A percentile compares a stretch with the other conserved stretches of the same genome.
Conservation (phyloP, 1,140 invertebrate genomes). For the Drosophila albomicans region DNA sequence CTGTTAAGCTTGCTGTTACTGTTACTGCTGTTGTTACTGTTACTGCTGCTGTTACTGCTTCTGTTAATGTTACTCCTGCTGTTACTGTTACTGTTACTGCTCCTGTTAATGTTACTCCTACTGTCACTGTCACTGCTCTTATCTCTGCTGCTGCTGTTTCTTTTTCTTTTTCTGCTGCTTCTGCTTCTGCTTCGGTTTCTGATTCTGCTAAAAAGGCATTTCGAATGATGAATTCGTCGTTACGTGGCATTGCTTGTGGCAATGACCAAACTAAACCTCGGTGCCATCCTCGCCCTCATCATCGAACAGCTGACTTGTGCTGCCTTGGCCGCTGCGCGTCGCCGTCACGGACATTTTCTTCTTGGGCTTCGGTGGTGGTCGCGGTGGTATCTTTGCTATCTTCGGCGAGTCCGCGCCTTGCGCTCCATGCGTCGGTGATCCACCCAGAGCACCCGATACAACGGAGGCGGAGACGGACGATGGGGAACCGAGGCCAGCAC, state of each 20-base stretch:
- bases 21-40: neutral
- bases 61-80: neutral
- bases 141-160: neutral
- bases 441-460: neutral
- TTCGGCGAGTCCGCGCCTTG: constrained; percentile 77
- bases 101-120: neutral
- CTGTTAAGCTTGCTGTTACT: neutral
- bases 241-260: neutral
- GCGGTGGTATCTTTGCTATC: constrained; percentile 90
- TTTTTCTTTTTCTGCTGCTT: constrained; percentile 3
- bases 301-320: constrained; percentile 89
- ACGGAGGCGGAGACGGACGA: neutral
- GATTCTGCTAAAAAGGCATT: constrained; percentile 41
- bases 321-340: constrained; percentile 85
- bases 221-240: constrained; percentile 26
- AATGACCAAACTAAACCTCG: constrained; percentile 88
- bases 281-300: constrained; percentile 95
- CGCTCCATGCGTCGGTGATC: constrained; percentile 47
- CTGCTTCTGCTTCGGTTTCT: constrained; percentile 1
- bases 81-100: neutral
- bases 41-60: constrained; percentile 4
- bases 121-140: neutral
- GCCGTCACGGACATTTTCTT: constrained; percentile 87
- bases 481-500: constrained; percentile 41
- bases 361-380: constrained; percentile 92